phyloP scores from a whole-genome alignment of 2,888 invertebrate species.

The Andricus quercusramuli region DNA sequence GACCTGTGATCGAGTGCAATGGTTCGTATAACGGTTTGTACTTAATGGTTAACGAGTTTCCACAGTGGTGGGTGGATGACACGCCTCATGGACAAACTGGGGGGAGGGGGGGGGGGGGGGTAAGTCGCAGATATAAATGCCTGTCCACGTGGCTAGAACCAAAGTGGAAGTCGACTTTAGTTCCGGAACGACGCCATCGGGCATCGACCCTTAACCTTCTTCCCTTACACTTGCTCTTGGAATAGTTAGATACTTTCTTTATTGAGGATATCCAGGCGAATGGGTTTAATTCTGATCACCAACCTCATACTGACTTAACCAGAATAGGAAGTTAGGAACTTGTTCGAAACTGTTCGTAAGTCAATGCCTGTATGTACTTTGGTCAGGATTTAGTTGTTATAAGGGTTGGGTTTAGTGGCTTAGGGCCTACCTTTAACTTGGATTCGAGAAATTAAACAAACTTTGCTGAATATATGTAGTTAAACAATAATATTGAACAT shows the following conservation, averaged over 20 bases:
- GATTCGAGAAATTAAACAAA: neutral
- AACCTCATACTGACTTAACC: neutral
- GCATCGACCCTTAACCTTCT: slow-evolving; percentile 31
- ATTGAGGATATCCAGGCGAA: slow-evolving; percentile 23
- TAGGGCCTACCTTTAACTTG: neutral
- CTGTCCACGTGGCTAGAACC: slow-evolving; percentile 30
- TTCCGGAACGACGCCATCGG: slow-evolving; percentile 25
- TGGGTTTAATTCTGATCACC: slow-evolving; percentile 13
- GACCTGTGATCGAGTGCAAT: slow-evolving; percentile 2
- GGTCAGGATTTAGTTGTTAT: neutral
- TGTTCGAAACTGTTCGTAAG: neutral
- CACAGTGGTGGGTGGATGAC: neutral
- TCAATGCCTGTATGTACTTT: slow-evolving; percentile 2
- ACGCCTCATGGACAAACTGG: slow-evolving; percentile 1
- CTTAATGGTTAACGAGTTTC: slow-evolving; percentile 36
- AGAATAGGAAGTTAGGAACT: slow-evolving; percentile 16
- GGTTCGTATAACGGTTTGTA: slow-evolving; percentile 7
- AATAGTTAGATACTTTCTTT: slow-evolving; percentile 13
- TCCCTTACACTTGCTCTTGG: neutral
- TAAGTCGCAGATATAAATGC: slow-evolving; percentile 32
- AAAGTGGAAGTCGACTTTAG: slow-evolving; percentile 36
- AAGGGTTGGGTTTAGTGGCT: neutral
- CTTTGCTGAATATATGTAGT: neutral
- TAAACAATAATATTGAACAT: too few species aligned
- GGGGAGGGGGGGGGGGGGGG: neutral